These are phyloP conservation scores for Phodopus roborovskii DNA, from an alignment of 2,113 vertebrate genomes.

Conservation along the genomic window DNA sequence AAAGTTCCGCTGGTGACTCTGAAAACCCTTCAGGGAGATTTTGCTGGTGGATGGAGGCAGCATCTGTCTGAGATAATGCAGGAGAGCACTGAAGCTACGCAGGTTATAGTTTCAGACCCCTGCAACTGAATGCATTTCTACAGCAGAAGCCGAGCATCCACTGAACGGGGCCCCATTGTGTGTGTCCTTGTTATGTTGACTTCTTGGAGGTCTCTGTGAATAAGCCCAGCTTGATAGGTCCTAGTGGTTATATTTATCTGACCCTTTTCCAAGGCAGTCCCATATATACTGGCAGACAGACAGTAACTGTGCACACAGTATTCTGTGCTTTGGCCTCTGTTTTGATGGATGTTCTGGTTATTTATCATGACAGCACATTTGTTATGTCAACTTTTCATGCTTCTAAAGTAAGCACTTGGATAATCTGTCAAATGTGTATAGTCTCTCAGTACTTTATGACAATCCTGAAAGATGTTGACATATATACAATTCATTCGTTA, in stretches of 20 bases:
- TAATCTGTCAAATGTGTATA: neutral
- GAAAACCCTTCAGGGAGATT: neutral
- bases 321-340: neutral
- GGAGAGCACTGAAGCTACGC: neutral
- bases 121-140: neutral
- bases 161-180: neutral
- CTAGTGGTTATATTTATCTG: too few species aligned
- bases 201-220: neutral
- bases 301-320: neutral
- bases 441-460: constrained; percentile 4
- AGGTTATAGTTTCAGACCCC: neutral
- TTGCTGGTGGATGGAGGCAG: neutral
- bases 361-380: neutral
- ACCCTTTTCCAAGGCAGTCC: neutral
- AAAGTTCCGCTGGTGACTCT: neutral
- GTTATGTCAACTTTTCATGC: neutral
- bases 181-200: neutral
- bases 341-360: neutral
- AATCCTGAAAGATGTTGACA: neutral
- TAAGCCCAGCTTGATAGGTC: neutral
- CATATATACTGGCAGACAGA: neutral
- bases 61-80: neutral
- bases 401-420: neutral
- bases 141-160: neutral
- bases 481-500: neutral